Conservation (phyloP, 2,113 vertebrate genomes). For the Antechinus stuartii region DNA sequence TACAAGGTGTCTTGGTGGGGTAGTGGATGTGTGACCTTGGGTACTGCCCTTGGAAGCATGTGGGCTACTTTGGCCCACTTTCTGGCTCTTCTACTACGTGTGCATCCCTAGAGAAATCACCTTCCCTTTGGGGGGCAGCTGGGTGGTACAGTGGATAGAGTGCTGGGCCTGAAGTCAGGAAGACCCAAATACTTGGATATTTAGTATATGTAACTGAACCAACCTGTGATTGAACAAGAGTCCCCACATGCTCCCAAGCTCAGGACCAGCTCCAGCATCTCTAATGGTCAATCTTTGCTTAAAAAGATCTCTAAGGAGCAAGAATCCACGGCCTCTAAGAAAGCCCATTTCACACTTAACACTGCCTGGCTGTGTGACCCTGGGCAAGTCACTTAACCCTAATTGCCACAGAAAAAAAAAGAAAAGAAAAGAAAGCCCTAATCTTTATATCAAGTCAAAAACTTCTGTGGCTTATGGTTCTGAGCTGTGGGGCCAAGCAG, state of each 20-base stretch:
- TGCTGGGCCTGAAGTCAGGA: neutral
- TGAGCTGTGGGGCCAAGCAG: neutral
- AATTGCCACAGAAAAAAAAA: too few species aligned
- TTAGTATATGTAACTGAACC: too few species aligned
- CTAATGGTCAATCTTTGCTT: neutral
- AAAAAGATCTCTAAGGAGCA: neutral
- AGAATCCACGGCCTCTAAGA: neutral
- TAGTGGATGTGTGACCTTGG: neutral
- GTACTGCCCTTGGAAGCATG: neutral
- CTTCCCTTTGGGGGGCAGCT: neutral
- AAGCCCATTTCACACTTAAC: neutral
- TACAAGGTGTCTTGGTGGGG: neutral
- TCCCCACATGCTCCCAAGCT: neutral
- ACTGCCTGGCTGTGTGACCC: too few species aligned
- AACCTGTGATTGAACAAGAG: neutral
- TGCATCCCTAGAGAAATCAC: neutral
- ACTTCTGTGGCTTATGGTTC: neutral
- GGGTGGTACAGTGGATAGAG: neutral
- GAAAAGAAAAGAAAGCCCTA: neutral
- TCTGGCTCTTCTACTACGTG: neutral
- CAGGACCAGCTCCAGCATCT: neutral
- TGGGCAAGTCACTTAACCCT: too few species aligned
- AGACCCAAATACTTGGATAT: neutral
- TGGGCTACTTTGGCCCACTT: neutral
- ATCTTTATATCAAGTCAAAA: neutral